Percentiles rank a stretch among this genome's conserved stretches.
phyloP scores from a whole-genome alignment of 2,797 vertebrate species.

The Emydoidea blandingii region DNA sequence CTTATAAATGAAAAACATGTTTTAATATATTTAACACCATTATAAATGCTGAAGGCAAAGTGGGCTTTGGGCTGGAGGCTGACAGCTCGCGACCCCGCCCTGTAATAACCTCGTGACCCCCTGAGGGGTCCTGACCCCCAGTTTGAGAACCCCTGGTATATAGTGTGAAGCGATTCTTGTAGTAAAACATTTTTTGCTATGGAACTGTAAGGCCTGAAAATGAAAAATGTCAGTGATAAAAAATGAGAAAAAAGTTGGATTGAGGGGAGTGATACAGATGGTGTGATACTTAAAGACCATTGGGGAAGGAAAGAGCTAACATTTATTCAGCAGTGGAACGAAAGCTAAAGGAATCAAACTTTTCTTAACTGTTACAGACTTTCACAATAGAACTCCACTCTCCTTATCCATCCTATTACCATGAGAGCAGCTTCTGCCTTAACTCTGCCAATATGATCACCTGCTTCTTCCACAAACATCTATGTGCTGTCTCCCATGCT shows the following conservation, averaged over 20 bases:
- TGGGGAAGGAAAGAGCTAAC: too few relatives aligned
- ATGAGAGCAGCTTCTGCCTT: background rate
- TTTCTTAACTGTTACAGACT: background rate
- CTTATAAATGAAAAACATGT: too few relatives aligned
- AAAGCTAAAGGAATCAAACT: background rate
- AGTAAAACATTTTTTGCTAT: background rate
- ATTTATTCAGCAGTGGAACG: background rate
- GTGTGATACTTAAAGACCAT: background rate
- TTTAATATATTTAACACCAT: too few relatives aligned
- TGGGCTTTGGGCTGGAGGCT: too few relatives aligned
- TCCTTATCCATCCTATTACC: background rate
- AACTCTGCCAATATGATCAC: background rate
- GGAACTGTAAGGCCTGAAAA: background rate
- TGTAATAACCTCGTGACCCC: too few relatives aligned
- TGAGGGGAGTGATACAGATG: background rate
- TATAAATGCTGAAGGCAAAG: too few relatives aligned
- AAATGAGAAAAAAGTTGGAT: background rate
- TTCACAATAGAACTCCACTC: background rate
- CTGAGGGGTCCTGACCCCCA: too few relatives aligned
- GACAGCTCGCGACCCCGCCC: too few relatives aligned
- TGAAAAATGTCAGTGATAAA: background rate
- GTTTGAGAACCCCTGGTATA: too few relatives aligned
- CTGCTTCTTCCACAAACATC: background rate
- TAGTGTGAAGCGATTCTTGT: fast-evolving
- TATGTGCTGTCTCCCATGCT: background rate